phyloP scores from a whole-genome alignment of 2,888 invertebrate species.

The Hirudinaria manillensis region DNA sequence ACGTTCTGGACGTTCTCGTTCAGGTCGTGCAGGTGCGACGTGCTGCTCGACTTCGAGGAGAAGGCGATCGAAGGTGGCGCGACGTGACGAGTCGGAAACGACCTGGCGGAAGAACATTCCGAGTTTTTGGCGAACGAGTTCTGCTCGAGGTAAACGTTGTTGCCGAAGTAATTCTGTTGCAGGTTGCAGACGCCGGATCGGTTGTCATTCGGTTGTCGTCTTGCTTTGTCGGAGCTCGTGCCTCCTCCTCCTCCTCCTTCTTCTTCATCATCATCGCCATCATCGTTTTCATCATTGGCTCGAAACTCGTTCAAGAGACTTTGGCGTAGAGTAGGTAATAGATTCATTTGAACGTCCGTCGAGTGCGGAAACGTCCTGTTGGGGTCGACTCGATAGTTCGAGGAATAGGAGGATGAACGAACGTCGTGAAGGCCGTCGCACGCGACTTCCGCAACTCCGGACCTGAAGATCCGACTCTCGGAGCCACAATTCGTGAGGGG shows the following conservation, averaged over 20 bases:
- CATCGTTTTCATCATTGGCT: not conserved
- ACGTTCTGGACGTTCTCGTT: not conserved
- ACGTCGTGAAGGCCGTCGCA: not conserved
- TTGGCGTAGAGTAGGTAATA: not conserved
- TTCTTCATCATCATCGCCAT: not conserved
- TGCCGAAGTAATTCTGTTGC: not conserved
- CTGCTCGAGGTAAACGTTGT: not conserved
- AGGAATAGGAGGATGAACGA: not conserved
- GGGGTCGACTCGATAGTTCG: not conserved
- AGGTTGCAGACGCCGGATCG: not conserved
- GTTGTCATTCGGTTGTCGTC: not conserved
- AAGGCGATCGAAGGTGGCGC: not conserved
- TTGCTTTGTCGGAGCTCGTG: not conserved
- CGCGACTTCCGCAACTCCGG: not conserved
- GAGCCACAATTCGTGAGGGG: conserved; percentile 10
- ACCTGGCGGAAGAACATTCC: not conserved
- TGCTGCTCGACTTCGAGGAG: conserved; percentile 7
- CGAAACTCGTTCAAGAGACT: conserved; percentile 10
- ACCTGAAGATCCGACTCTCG: not conserved
- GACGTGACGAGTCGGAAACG: not conserved
- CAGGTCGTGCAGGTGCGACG: not conserved
- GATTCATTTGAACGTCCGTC: not conserved
- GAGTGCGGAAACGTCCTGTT: not conserved
- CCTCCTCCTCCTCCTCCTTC: not conserved
- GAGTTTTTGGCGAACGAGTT: not conserved